Percentiles rank a stretch among this genome's conserved stretches.
Conservation (phyloP, 1,140 invertebrate genomes). For the Nylanderia fulva region DNA sequence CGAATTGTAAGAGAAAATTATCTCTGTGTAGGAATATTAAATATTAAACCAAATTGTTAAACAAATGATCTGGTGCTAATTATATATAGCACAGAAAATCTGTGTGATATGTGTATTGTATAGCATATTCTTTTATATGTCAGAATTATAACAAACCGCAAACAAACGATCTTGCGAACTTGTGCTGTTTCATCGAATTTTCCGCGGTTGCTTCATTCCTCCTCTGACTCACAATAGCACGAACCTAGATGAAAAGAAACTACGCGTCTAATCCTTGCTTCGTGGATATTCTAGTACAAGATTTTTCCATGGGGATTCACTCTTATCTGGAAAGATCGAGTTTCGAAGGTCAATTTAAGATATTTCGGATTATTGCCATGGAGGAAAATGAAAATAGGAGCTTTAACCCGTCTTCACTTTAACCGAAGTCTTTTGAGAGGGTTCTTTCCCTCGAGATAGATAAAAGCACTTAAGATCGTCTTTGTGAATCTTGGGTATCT, state of each 20-base stretch:
- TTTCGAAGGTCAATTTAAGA: conserved; percentile 48
- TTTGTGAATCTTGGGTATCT: not conserved
- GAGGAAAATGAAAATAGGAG: conserved; percentile 32
- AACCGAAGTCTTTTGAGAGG: not conserved
- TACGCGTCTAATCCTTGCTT: conserved; percentile 71
- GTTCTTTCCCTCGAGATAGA: not conserved
- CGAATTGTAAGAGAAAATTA: too few species aligned
- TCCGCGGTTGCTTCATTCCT: conserved; percentile 43
- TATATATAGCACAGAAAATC: not conserved
- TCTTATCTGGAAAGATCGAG: conserved; percentile 42
- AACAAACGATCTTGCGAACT: not conserved
- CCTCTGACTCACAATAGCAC: conserved; percentile 57
- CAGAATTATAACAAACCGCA: not conserved
- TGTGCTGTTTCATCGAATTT: not conserved
- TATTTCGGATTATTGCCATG: conserved; percentile 8
- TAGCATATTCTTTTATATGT: not conserved
- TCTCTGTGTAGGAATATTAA: too few species aligned
- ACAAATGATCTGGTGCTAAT: not conserved
- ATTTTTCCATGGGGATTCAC: conserved; percentile 29
- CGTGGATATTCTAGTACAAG: conserved; percentile 63
- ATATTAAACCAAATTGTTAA: too few species aligned
- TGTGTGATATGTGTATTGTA: not conserved
- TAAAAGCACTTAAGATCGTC: not conserved
- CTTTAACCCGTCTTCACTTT: conserved; percentile 14
- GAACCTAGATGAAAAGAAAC: conserved; percentile 26